These are phyloP conservation scores for Zygaena filipendulae DNA, from an alignment of 2,888 invertebrate genomes.

Conservation along the genomic window DNA sequence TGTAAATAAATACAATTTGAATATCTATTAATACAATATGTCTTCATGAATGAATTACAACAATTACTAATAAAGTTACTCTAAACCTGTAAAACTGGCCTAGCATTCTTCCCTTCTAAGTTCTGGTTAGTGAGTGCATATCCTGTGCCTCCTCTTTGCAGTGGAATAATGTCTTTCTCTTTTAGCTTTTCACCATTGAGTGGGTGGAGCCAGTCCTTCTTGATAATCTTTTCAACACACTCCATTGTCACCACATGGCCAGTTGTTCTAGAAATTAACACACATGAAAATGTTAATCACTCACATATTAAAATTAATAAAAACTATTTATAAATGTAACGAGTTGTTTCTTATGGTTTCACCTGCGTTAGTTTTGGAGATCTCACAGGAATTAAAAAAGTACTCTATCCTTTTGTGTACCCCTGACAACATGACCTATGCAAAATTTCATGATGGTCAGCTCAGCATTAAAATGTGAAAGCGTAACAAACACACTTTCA, in stretches of 20 bases:
- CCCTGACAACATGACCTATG: too few species aligned
- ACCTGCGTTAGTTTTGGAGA: too few species aligned
- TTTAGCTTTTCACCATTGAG: slow-evolving; percentile 84
- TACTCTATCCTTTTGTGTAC: too few species aligned
- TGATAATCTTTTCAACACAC: slow-evolving; percentile 95
- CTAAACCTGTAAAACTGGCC: slow-evolving; percentile 86
- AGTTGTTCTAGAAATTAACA: slow-evolving; percentile 62
- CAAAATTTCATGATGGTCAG: too few species aligned
- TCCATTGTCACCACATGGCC: slow-evolving; percentile 97
- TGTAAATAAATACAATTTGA: background rate
- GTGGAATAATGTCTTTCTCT: slow-evolving; percentile 91
- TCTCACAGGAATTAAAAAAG: too few species aligned
- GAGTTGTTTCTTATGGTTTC: too few species aligned
- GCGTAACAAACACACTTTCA: too few species aligned
- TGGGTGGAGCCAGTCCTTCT: slow-evolving; percentile 97
- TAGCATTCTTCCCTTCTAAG: slow-evolving; percentile 83
- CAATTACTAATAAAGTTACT: background rate
- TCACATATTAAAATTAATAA: too few species aligned
- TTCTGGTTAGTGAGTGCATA: slow-evolving; percentile 89
- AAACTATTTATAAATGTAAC: too few species aligned
- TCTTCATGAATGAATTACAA: slow-evolving; percentile 1
- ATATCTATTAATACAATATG: slow-evolving; percentile 1
- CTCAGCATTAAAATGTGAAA: too few species aligned
- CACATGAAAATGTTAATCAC: too few species aligned
- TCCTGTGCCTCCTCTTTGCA: slow-evolving; percentile 97